Conservation (phyloP, 1,140 invertebrate species). For the Habropoda laboriosa region DNA sequence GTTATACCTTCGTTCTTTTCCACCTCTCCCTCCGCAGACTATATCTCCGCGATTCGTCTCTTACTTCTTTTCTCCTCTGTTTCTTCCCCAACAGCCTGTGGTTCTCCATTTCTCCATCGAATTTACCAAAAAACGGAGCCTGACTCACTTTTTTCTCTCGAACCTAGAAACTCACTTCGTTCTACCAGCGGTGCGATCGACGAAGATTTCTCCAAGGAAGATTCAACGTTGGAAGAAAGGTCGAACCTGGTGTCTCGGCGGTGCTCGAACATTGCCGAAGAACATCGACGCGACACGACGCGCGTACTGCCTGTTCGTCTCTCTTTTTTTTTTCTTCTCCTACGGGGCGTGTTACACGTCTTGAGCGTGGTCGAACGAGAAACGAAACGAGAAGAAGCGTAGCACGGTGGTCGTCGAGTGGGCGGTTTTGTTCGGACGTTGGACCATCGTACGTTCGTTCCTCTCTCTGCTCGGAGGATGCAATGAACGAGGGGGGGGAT, state of each 20-base stretch:
- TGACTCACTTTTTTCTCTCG: too few relatives aligned
- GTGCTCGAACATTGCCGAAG: neutral
- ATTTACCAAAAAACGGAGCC: too few relatives aligned
- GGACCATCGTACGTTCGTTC: constrained; percentile 40
- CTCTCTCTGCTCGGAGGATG: constrained; percentile 36
- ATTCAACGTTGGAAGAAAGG: neutral
- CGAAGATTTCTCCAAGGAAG: neutral
- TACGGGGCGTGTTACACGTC: constrained; percentile 34
- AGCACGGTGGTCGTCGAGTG: constrained; percentile 55
- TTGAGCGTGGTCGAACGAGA: constrained; percentile 22
- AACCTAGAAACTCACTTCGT: neutral
- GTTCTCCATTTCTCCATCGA: too few relatives aligned
- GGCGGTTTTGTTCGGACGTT: constrained; percentile 44
- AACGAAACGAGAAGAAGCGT: constrained; percentile 46
- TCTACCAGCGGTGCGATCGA: neutral
- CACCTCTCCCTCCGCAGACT: neutral
- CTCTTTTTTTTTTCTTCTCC: constrained; percentile 2
- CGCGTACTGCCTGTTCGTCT: neutral
- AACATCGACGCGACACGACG: constrained; percentile 24
- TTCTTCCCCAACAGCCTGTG: too few relatives aligned
- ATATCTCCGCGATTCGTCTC: too few relatives aligned
- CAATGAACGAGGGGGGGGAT: constrained; percentile 50
- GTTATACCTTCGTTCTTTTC: neutral
- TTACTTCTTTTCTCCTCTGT: too few relatives aligned
- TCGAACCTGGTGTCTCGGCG: neutral